These are phyloP conservation scores for Cryptus armator DNA, from an alignment of 2,888 invertebrate genomes.

Conservation along the genomic window DNA sequence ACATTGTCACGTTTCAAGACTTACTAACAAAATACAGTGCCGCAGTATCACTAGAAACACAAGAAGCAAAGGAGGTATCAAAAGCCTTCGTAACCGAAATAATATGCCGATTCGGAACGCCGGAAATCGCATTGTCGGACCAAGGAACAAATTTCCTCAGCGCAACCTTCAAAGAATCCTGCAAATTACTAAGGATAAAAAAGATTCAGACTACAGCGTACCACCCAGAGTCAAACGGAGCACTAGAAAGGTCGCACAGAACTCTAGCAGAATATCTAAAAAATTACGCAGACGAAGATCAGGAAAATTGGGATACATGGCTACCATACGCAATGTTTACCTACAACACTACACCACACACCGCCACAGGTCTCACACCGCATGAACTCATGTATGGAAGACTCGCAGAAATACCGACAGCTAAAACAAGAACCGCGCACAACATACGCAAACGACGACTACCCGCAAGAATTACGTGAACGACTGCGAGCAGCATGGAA, in stretches of 20 bases:
- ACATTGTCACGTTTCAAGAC: slow-evolving; percentile 66
- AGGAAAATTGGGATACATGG: slow-evolving; percentile 71
- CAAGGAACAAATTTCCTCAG: slow-evolving; percentile 70
- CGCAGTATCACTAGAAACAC: slow-evolving; percentile 54
- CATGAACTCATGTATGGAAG: slow-evolving; percentile 51
- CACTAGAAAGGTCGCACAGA: slow-evolving; percentile 66
- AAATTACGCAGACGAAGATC: slow-evolving; percentile 67
- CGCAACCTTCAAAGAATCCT: slow-evolving; percentile 56
- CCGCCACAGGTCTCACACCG: slow-evolving; percentile 40
- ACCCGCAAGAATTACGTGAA: slow-evolving; percentile 13
- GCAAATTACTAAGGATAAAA: slow-evolving; percentile 62
- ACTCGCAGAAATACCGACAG: slow-evolving; percentile 44
- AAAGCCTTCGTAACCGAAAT: slow-evolving; percentile 44
- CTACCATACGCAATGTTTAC: slow-evolving; percentile 69
- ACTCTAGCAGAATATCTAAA: slow-evolving; percentile 69
- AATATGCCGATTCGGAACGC: slow-evolving; percentile 68
- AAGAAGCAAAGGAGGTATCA: slow-evolving; percentile 63
- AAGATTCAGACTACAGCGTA: slow-evolving; percentile 66
- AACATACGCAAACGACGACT: slow-evolving; percentile 31
- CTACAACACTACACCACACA: slow-evolving; percentile 68
- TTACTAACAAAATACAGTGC: slow-evolving; percentile 54
- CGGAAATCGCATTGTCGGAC: slow-evolving; percentile 65
- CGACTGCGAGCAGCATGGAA: slow-evolving; percentile 30
- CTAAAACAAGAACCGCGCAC: slow-evolving; percentile 22
- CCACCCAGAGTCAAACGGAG: slow-evolving; percentile 68